phyloP scores from a whole-genome alignment of 1,140 invertebrate species.

The Ganaspis sp. region DNA sequence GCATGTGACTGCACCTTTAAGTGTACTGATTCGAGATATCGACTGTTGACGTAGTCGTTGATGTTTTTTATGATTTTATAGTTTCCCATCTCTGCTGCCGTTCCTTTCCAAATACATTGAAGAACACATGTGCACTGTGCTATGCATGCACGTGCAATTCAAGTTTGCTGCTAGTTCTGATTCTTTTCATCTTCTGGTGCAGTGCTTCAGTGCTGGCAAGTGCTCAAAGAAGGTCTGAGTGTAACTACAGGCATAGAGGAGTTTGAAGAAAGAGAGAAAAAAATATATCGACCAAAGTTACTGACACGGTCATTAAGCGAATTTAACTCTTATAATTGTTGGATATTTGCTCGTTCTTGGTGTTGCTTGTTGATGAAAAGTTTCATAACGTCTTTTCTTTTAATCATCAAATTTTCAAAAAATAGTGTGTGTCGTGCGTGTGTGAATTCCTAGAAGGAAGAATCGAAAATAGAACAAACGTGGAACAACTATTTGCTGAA shows the following conservation, averaged over 20 bases:
- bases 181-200: neutral
- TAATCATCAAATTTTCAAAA: neutral
- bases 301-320: neutral
- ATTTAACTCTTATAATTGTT: neutral
- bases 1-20: too few relatives aligned
- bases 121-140: neutral
- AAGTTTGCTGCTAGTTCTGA: neutral
- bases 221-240: neutral
- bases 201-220: neutral
- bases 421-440: neutral
- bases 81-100: neutral
- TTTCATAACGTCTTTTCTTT: neutral
- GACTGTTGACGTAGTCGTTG: too few relatives aligned
- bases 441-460: neutral
- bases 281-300: neutral
- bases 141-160: conserved; percentile 1
- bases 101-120: conserved; percentile 14
- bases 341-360: neutral
- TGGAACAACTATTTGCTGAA: neutral
- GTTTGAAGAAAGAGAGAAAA: neutral
- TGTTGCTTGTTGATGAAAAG: neutral
- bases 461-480: neutral
- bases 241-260: neutral
- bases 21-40: too few relatives aligned
- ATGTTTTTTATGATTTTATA: too few relatives aligned